Evolutionary conservation across 2,797 vertebrate species (phyloP), one percentile per base, ranked within the genome.

Genomic region (Liparis tanakae): DNA sequence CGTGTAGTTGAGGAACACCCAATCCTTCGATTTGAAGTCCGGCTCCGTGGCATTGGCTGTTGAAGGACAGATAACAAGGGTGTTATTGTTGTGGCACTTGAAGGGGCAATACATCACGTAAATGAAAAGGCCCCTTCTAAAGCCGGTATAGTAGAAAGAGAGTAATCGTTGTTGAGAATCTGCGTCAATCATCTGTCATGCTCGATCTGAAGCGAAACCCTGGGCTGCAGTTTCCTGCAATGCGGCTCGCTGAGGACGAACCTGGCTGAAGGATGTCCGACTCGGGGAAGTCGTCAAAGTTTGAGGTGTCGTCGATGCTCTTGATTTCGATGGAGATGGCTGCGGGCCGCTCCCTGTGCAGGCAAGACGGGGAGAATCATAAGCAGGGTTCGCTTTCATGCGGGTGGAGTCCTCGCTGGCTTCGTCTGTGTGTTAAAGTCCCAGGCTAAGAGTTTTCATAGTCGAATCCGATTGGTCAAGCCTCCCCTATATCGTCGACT

Each of bases 1-100:
- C 12, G 98, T 99, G 69, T 99, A 99, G 93, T 99, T 99, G 85
- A 99, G 96, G 90, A 99, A 99, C 78, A 99, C 98, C 98, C 98
- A 99, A 94, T 99, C 98, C 96, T 99, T 99, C 67, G 97, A 98
- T 89, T 99, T 99, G 91, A 98, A 99, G 94, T 99, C 98, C 0
- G 97, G 95, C 87, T 99, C 98, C 0, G 97, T 96, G 6, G 96
- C 87, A 58, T 98, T 99, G 87, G 96, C 96, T 95, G 96, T 94
- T 41, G 5, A 66, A 1, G 56, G 65, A 78, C 36, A 78, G 61
- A 87, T 13, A 59, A 78, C n/a, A 33, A 58, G 14, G 34, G 63
- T 6, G 43, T 78, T 67, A 70, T 8, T 66, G 22, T 4, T n/a
- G 6, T 3, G 30, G 67, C 66, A 61, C 64, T 33, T 43, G 70